phyloP scores from a whole-genome alignment of 2,113 vertebrate species.

The Heptranchias perlo region DNA sequence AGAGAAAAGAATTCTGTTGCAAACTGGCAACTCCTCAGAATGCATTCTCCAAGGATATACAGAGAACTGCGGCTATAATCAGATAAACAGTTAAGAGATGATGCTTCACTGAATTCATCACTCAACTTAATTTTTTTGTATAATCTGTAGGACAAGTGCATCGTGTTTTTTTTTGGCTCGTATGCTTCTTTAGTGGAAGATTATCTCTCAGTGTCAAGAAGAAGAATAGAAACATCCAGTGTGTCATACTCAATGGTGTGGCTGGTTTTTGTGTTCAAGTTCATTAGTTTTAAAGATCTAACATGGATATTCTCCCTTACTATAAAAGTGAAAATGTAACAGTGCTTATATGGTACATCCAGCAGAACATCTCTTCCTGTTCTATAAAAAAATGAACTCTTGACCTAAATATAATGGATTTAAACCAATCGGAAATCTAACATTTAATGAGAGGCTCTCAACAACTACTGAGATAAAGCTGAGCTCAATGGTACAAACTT shows the following conservation, averaged over 20 bases:
- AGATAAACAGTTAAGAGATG: conserved; percentile 3
- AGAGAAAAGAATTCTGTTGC: background rate
- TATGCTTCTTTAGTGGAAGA: background rate
- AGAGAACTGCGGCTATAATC: background rate
- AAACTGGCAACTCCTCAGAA: conserved; percentile 6
- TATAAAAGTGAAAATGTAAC: background rate
- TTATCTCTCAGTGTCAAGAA: background rate
- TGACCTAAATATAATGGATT: background rate
- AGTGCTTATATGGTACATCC: background rate
- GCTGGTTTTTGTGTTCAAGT: background rate
- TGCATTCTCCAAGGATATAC: background rate
- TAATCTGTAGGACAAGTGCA: conserved; percentile 1
- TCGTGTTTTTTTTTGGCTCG: background rate
- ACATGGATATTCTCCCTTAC: background rate
- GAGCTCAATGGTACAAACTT: background rate
- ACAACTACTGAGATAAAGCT: background rate
- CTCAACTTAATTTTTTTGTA: background rate
- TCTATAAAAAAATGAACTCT: background rate
- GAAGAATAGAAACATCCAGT: background rate
- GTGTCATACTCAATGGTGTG: background rate
- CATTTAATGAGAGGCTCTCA: background rate
- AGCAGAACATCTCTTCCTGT: background rate
- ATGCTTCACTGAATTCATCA: conserved; percentile 30
- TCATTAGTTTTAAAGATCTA: background rate
- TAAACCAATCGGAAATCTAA: background rate